Evolutionary conservation across 2,113 vertebrate genomes (phyloP).

Genomic region (Vanacampus margaritifer): DNA sequence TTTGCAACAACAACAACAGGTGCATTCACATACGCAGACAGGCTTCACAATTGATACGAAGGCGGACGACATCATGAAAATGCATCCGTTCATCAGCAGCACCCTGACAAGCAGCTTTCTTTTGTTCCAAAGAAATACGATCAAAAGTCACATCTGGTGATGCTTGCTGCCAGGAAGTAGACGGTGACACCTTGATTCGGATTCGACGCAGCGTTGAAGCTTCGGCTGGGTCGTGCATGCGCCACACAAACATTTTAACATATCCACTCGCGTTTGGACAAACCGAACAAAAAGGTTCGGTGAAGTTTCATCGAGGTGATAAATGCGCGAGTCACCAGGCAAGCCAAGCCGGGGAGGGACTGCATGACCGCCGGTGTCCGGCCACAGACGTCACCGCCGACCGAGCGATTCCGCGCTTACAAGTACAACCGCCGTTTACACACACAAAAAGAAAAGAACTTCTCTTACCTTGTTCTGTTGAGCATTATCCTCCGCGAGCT

Average conservation of each 20-base stretch:
- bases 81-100: not conserved
- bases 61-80: not conserved
- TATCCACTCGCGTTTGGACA: not conserved
- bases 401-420: not conserved
- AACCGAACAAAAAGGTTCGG: not conserved
- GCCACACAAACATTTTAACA: not conserved
- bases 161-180: not conserved
- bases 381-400: not conserved
- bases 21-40: too few relatives aligned
- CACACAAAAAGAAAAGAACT: not conserved
- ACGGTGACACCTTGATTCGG: not conserved
- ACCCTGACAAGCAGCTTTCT: too few relatives aligned
- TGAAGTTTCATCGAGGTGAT: not conserved
- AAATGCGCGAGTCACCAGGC: not conserved
- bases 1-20: too few relatives aligned
- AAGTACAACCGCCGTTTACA: too few relatives aligned
- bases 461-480: conserved; percentile 44
- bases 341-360: not conserved
- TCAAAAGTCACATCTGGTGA: not conserved
- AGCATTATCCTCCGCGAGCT: conserved; percentile 30
- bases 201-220: not conserved
- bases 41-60: too few relatives aligned
- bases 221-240: not conserved
- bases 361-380: not conserved
- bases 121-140: not conserved